phyloP scores from a whole-genome alignment of 2,888 invertebrate species.

The Meiosimyza platycephala region DNA sequence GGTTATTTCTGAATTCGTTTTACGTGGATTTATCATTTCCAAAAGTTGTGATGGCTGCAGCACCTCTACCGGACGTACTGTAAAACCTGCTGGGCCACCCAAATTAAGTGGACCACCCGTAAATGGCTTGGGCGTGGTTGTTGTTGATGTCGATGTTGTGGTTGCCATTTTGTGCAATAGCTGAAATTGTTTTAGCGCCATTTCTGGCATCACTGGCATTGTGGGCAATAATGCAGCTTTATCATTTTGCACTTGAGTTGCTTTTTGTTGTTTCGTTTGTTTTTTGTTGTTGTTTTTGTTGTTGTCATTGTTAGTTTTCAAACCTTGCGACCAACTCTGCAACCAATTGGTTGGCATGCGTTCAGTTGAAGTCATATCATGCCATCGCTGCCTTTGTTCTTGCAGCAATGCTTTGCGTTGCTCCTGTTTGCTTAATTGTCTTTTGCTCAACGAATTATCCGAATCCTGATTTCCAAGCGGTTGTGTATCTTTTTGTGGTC shows the following conservation, averaged over 20 bases:
- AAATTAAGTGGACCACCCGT: conserved; percentile 38
- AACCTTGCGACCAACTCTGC: conserved; percentile 73
- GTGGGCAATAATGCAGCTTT: conserved; percentile 63
- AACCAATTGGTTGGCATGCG: conserved; percentile 67
- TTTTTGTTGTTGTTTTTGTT: conserved; percentile 39
- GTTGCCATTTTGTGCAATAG: conserved; percentile 63
- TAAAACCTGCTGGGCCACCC: conserved; percentile 30
- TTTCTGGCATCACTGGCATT: conserved; percentile 66
- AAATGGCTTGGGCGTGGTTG: conserved; percentile 30
- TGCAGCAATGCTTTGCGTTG: conserved; percentile 47
- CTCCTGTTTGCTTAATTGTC: conserved; percentile 58
- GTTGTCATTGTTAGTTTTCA: conserved; percentile 59
- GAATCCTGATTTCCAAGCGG: conserved; percentile 70
- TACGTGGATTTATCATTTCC: conserved; percentile 40
- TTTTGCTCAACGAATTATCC: conserved; percentile 59
- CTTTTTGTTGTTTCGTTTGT: conserved; percentile 29
- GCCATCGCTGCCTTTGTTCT: conserved; percentile 53
- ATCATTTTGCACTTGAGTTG: conserved; percentile 13
- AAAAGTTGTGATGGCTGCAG: conserved; percentile 43
- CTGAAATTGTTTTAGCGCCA: conserved; percentile 63
- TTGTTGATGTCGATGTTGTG: conserved; percentile 15
- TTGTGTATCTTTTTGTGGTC: conserved; percentile 81
- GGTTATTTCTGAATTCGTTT: conserved; percentile 70
- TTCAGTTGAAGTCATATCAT: conserved; percentile 64
- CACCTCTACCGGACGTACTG: conserved; percentile 48